Base-by-base conservation (phyloP, 1,140 invertebrate genomes). In the Atta colombica region DNA sequence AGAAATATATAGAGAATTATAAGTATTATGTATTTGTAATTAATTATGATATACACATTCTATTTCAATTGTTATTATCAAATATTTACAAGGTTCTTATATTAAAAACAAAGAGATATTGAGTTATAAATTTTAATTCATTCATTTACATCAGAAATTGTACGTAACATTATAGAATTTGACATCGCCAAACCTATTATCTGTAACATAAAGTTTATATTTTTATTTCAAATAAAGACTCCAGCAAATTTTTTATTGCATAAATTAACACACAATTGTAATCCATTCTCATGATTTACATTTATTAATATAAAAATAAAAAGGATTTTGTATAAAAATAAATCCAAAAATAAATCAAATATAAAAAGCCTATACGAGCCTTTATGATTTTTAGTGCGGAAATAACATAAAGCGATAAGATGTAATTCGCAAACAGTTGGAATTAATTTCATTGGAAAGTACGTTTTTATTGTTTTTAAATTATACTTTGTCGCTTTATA, bases 151-250 rank as follows among this genome's bases (percentile, higher is more conserved):
- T 71, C 49, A 49, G 71, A 74, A 7, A 90, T 35, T 75, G 87
- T 87, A 14, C 85, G 84, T 14, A 90, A 60, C 49, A 88, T 78
- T 35, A 90, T 25, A 21, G 74, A 78, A 69, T 85, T 90, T n/a
- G 89, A 90, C n/a, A 90, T 31, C 39, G 89, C 87, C 45, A 88
- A 16, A 45, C 78, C 45, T 4, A 88, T 68, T 18, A 90, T 80
- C 89, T 90, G 39, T 51, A 88, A 89, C 4, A 63, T 82, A 74
- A 84, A 18, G 45, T 71, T 53, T 8, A 66, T n/a, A 66, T 66
- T 18, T 21, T 12, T 25, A 1, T n/a, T 63, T 25, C 21, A 55
- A 35, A 16, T 18, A 61, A 28, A 77, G 16, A 39, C 2, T 3
- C 53, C 31, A 35, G 14, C 7, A 49, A 35, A 53, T 74, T 39